Percentiles rank a stretch among this genome's conserved stretches.
Conservation (phyloP, 2,797 vertebrate species). For the Sebastes goodei region DNA sequence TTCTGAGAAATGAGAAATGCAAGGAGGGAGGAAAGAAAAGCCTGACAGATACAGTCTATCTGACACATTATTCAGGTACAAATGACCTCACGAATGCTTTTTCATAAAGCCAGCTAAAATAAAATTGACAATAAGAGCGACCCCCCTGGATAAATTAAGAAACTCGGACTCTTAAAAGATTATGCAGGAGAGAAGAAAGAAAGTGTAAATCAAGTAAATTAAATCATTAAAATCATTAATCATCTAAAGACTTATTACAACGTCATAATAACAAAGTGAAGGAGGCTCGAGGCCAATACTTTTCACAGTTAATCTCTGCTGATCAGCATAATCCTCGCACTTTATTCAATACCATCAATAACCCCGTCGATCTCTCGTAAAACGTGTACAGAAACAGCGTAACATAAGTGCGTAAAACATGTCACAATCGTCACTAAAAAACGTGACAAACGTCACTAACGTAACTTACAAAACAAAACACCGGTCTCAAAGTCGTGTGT, state of each 20-base stretch:
- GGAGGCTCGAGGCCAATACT: neutral
- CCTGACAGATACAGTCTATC: neutral
- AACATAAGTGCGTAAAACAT: no score
- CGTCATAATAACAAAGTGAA: neutral
- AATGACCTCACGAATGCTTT: neutral
- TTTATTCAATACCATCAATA: neutral
- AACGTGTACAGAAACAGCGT: neutral
- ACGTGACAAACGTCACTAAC: no score
- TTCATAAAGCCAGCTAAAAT: neutral
- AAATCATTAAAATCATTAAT: neutral
- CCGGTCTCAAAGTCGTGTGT: no score
- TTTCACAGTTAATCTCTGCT: neutral
- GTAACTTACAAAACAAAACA: no score
- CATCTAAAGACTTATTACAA: neutral
- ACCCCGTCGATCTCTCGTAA: neutral
- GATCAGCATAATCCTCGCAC: neutral
- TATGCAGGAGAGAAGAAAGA: neutral
- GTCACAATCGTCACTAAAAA: no score
- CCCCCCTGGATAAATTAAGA: neutral
- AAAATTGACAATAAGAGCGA: neutral
- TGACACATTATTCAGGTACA: neutral
- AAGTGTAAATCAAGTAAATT: neutral
- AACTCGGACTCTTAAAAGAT: neutral
- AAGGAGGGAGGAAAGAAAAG: neutral
- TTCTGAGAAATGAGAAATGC: constrained; percentile 46